Base-by-base conservation (phyloP, 1,140 invertebrate genomes). In the Zaprionus camerounensis region DNA sequence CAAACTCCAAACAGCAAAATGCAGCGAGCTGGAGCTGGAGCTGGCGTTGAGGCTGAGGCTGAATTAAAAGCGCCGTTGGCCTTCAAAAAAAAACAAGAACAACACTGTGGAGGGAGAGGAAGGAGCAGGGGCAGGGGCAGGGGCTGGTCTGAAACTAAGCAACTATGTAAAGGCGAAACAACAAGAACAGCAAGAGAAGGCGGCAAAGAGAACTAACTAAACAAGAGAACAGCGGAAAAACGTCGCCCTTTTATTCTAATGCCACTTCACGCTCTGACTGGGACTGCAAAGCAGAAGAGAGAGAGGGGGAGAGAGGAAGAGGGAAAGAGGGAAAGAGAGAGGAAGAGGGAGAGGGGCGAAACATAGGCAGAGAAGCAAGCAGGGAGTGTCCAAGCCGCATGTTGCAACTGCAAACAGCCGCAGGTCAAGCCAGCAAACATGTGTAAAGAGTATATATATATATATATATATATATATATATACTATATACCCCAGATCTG, bases 181-280 rank as follows among this genome's bases (percentile, higher is more conserved):
- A 41, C 44, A 28, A 36, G 3, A 57, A 46, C 13, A 56, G 20
- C 46, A 70, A 70, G 20, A 58, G 20, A 22, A 51, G 46, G 20
- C 22, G 46, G 20, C 20, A 51, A 13, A 63, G 31, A 17, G 22
- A 31, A 24, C 46, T 26, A 12, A 24, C 11, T 56, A 31, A 56
- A 61, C 46, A 41, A 59, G 36, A 38, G 34, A 57, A 31, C 12
- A 51, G 77, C 84, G 75, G 71, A 78, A 88, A 88, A 88, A 78
- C 71, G 78, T 75, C 63, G 81, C 81, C 75, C 78, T 76, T 81
- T 88, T 88, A 84, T 87, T 88, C 84, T 88, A 88, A 87, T 87
- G 78, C 78, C 69, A 78, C 78, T 78, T 88, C 84, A 84, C 76
- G 85, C 41, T 71, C 71, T 28, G 74, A 81, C 78, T 80, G 61